Base-by-base conservation (phyloP, 2,113 vertebrate genomes). In the Sarotherodon lohbergeri region DNA sequence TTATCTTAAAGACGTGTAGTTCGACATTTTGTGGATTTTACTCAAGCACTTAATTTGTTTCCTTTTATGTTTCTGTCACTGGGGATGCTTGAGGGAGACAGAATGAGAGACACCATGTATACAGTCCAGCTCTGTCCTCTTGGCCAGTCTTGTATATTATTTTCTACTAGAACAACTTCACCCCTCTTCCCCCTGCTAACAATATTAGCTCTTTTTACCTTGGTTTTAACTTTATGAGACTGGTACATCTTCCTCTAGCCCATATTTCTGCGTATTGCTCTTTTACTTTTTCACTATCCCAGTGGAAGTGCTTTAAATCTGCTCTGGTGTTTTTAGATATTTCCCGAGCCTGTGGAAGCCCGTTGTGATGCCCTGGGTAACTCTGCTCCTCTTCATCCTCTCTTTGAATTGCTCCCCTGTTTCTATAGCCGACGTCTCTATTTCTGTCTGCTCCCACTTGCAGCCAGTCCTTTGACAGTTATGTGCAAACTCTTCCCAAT, bases 21-120 rank as follows among this genome's bases (percentile, higher is more conserved):
- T 95, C 66, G 86, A 92, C 88, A 90, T 92, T 94, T 94, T 95
- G 93, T 95, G 92, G 93, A 89, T 96, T 95, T 94, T 93, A 94
- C 90, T 94, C 81, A 85, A 94, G 94, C 94, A 96, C 94, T 96
- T 96, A 94, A 82, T 89, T 95, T 90, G 90, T 90, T 91, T 87
- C 79, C 82, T 91, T 81, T 91, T 91, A 54, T 90, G 59, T 94
- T 90, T 88, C 80, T 84, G 82, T 95, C 92, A 90, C 88, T 83
- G 91, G 91, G 90, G 82, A 85, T 91, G 92, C 84, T 82, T 41
- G 39, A 79, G 73, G 63, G 57, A 87, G 89, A 86, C 81, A 56
- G 52, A 84, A 84, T 46, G 39, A 68, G 84, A 91, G 83, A 81
- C 57, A 78, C 59, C 57, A 73, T 89, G 86, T 92, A 87, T 61